Percentiles rank a stretch among this genome's conserved stretches.
These are phyloP conservation scores for Busseola fusca DNA, from an alignment of 2,888 invertebrate species.

Conservation along the genomic window DNA sequence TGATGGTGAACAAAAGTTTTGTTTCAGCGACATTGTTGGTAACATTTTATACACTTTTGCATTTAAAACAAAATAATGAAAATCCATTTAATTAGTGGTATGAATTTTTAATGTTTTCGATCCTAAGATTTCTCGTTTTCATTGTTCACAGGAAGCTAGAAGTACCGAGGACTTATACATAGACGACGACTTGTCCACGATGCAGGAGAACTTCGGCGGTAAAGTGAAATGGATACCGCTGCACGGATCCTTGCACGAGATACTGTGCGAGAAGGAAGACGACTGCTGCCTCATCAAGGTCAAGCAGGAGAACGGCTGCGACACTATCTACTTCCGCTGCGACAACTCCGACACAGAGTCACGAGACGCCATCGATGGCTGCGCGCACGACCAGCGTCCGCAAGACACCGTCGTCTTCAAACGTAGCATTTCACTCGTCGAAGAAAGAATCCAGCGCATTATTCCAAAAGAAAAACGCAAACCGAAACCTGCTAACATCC, in stretches of 20 bases:
- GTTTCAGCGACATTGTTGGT: not conserved
- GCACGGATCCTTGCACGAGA: conserved; percentile 85
- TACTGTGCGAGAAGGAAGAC: conserved; percentile 83
- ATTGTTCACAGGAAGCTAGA: conserved; percentile 80
- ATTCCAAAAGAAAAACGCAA: conserved; percentile 76
- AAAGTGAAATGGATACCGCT: conserved; percentile 82
- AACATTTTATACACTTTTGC: not conserved
- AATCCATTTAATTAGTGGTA: not conserved
- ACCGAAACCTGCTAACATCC: conserved; percentile 52
- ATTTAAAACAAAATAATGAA: not conserved
- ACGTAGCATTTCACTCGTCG: conserved; percentile 82
- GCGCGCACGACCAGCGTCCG: conserved; percentile 50
- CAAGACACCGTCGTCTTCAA: conserved; percentile 83
- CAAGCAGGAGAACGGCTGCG: conserved; percentile 84
- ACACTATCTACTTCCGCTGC: conserved; percentile 82
- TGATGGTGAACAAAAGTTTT: not conserved
- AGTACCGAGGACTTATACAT: conserved; percentile 89
- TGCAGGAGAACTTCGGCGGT: conserved; percentile 85
- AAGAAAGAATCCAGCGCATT: conserved; percentile 81
- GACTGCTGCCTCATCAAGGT: conserved; percentile 86
- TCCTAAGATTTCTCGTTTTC: not conserved
- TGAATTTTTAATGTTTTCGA: not conserved
- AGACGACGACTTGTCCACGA: conserved; percentile 86
- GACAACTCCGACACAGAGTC: conserved; percentile 83
- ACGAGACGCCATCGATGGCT: conserved; percentile 78